A percentile compares a stretch with the other conserved stretches of the same genome.
Conservation (phyloP, 1,140 invertebrate genomes). For the Caerostris darwini region DNA sequence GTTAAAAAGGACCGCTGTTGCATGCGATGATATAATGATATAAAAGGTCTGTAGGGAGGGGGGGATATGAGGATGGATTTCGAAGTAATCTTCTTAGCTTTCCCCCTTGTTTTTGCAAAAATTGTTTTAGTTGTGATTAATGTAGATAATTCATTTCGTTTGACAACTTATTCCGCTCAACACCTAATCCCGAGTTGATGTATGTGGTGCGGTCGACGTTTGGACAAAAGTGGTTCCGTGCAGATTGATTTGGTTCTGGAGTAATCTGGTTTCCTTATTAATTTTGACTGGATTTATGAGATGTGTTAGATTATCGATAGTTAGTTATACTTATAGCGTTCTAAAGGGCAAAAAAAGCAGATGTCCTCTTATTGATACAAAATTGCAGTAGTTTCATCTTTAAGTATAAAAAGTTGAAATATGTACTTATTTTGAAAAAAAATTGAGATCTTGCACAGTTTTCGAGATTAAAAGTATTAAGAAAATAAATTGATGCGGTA, state of each 20-base stretch:
- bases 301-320: conserved; percentile 13
- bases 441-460: neutral
- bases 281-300: neutral
- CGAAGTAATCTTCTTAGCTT: neutral
- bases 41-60: neutral
- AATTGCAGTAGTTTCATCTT: too few species aligned
- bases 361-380: too few species aligned
- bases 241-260: neutral
- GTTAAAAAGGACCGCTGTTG: neutral
- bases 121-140: conserved; percentile 27
- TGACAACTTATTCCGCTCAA: conserved; percentile 42
- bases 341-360: too few species aligned
- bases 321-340: neutral
- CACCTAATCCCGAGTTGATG: conserved; percentile 20
- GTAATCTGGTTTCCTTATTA: conserved; percentile 2
- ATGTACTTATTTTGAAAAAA: too few species aligned
- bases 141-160: conserved; percentile 6
- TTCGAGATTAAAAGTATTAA: too few species aligned
- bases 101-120: neutral
- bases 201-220: conserved; percentile 3
- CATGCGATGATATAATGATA: neutral
- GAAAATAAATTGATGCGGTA: too few species aligned
- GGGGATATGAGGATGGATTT: neutral
- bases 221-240: neutral
- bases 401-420: too few species aligned